Percentiles rank a stretch among this genome's conserved stretches.
phyloP scores from a whole-genome alignment of 1,140 invertebrate species.

The Paraescarpia echinospica region DNA sequence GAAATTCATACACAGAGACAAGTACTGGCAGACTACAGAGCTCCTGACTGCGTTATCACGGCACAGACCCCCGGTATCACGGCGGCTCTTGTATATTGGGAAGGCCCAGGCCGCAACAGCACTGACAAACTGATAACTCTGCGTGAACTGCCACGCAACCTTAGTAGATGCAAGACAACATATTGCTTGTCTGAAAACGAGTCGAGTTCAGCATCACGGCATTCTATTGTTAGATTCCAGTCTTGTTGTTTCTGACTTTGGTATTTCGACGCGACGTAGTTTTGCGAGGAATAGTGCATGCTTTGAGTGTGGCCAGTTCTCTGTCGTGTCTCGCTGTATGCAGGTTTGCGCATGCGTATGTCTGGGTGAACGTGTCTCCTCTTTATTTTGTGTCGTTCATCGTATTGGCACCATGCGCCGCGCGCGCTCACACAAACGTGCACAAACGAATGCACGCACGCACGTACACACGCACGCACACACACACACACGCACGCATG shows the following conservation, averaged over 20 bases:
- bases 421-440: no score
- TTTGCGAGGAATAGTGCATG: no score
- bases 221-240: background rate
- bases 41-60: background rate
- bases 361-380: no score
- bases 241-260: background rate
- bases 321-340: no score
- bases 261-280: background rate
- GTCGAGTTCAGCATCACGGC: background rate
- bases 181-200: background rate
- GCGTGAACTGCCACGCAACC: background rate
- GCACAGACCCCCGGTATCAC: background rate
- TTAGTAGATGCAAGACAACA: background rate
- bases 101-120: background rate
- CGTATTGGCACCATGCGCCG: no score
- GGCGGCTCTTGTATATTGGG: background rate
- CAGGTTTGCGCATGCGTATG: no score
- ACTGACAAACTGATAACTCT: background rate
- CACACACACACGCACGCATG: constrained; percentile 19
- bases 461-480: background rate
- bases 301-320: no score
- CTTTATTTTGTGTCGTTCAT: no score
- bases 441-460: no score
- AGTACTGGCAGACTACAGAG: background rate
- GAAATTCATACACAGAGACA: background rate